Percentiles rank a stretch among this genome's conserved stretches.
phyloP scores from a whole-genome alignment of 2,113 vertebrate genomes.

The Ciconia stormi region DNA sequence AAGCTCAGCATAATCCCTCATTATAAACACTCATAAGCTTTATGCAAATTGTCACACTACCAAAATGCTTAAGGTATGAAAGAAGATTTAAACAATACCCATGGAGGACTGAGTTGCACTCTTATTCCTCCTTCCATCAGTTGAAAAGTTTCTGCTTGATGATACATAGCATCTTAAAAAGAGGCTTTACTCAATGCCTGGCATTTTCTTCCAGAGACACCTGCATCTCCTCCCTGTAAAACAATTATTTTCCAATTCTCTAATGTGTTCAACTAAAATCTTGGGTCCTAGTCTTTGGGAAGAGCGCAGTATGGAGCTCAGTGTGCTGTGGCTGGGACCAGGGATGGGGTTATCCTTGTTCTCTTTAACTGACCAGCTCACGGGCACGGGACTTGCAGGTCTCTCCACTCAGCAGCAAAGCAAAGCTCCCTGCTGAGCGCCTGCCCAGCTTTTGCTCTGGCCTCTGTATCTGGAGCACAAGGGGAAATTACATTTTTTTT shows the following conservation, averaged over 20 bases:
- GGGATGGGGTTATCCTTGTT: not conserved
- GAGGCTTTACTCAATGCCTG: not conserved
- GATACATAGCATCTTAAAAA: not conserved
- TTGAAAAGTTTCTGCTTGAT: not conserved
- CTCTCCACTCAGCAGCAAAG: not conserved
- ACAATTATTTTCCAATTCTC: not conserved
- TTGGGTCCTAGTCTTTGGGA: not conserved
- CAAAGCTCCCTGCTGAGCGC: not conserved
- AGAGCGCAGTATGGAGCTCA: not conserved
- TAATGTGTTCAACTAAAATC: not conserved
- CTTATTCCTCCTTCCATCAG: not conserved
- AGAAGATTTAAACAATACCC: not conserved
- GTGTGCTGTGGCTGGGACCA: not conserved
- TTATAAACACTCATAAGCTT: not conserved
- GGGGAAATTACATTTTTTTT: not conserved
- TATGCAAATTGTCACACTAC: not conserved
- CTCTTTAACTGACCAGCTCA: not conserved
- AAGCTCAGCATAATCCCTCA: not conserved
- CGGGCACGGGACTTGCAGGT: rapidly evolving
- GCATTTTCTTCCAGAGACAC: not conserved
- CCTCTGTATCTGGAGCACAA: not conserved
- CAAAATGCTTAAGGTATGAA: not conserved
- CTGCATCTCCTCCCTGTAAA: not conserved
- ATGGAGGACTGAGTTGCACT: not conserved
- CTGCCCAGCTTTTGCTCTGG: not conserved